These are phyloP conservation scores for Drosophila macrospina DNA, from an alignment of 2,888 invertebrate genomes.

Conservation along the genomic window DNA sequence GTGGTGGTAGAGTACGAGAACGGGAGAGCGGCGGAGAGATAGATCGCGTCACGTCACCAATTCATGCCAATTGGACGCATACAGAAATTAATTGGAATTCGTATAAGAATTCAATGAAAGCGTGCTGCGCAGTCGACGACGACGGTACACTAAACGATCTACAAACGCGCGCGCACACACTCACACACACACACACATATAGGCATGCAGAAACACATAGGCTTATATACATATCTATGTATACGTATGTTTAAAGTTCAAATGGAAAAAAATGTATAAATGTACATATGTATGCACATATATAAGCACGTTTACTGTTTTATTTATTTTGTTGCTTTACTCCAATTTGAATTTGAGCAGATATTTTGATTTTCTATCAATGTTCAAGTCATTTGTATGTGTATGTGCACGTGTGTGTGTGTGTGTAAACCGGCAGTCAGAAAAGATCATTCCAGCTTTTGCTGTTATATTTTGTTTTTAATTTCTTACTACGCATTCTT, in stretches of 20 bases:
- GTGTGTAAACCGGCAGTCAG: conserved; percentile 34
- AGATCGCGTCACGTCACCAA: conserved; percentile 79
- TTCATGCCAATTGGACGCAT: conserved; percentile 79
- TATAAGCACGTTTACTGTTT: conserved; percentile 51
- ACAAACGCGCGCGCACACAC: conserved; percentile 24
- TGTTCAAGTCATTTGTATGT: conserved; percentile 14
- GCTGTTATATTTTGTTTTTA: conserved; percentile 39
- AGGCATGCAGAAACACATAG: conserved; percentile 15
- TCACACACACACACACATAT: conserved; percentile 24
- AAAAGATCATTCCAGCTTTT: conserved; percentile 55
- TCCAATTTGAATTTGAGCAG: conserved; percentile 65
- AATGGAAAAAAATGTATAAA: conserved; percentile 62
- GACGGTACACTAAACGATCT: conserved; percentile 20
- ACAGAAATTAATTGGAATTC: conserved; percentile 80
- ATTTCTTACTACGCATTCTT: conserved; percentile 67
- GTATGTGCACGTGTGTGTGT: conserved; percentile 23
- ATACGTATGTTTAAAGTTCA: conserved; percentile 73
- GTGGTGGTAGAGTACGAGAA: conserved; percentile 15
- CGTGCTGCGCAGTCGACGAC: conserved; percentile 52
- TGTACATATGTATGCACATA: conserved; percentile 28
- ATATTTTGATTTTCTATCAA: conserved; percentile 50
- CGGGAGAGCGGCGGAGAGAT: conserved; percentile 19
- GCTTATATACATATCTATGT: conserved; percentile 6
- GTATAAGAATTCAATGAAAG: conserved; percentile 80
- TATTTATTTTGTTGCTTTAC: conserved; percentile 45